phyloP scores from a whole-genome alignment of 2,888 invertebrate species.

The Venustoraphidia nigricollis region DNA sequence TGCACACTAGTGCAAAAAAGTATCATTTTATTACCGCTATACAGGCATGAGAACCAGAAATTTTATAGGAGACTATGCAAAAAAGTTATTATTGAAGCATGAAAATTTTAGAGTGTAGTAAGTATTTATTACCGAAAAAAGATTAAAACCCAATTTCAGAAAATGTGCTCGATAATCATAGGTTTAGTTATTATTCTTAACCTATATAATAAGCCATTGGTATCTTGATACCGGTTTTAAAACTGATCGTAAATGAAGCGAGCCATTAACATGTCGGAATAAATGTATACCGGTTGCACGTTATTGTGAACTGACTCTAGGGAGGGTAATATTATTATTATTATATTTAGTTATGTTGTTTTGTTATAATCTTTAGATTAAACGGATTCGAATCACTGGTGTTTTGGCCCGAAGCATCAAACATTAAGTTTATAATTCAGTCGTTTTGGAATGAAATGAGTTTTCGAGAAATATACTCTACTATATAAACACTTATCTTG shows the following conservation, averaged over 20 bases:
- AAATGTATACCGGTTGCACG: too few relatives aligned
- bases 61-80: too few relatives aligned
- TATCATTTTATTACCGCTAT: too few relatives aligned
- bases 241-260: too few relatives aligned
- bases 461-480: not conserved
- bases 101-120: constrained; percentile 9
- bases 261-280: too few relatives aligned
- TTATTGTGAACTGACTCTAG: too few relatives aligned
- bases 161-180: constrained; percentile 16
- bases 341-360: too few relatives aligned
- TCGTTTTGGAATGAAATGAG: constrained; percentile 1
- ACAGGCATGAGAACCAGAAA: too few relatives aligned
- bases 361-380: not conserved
- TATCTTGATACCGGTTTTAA: not conserved
- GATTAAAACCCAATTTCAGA: constrained; percentile 14
- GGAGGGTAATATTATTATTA: too few relatives aligned
- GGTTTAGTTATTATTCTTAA: constrained; percentile 17
- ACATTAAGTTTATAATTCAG: constrained; percentile 1
- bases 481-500: not conserved
- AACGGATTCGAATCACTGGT: constrained; percentile 4
- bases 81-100: too few relatives aligned
- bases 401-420: constrained; percentile 1
- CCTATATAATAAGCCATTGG: constrained; percentile 11
- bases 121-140: constrained; percentile 13
- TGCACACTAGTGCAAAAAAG: too few relatives aligned